Evolutionary conservation across 2,888 invertebrate species (phyloP), one percentile per base, ranked within the genome.

Genomic region (Mesorhabditis sp.): DNA sequence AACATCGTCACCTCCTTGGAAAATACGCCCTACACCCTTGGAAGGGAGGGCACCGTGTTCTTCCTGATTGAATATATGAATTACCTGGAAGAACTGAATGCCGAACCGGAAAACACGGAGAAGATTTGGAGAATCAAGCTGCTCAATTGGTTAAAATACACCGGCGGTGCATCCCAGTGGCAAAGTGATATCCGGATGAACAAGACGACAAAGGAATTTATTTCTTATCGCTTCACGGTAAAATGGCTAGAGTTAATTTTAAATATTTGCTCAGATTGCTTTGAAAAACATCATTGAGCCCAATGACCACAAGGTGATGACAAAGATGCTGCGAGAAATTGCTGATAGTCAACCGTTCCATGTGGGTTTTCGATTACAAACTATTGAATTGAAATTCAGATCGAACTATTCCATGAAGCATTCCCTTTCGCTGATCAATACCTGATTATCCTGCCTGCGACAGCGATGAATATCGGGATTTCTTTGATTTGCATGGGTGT

Each of bases 401-500:
- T 83, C 41, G 76, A 77, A 50, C 71, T 80, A 65, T 82, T 76
- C 70, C 75, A 82, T 62, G 77, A 81, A 66, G 78, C 80, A 15
- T 85, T 85, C 68, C 85, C 84, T 6, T 85, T 85, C 74, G 85
- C 85, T 43, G 85, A 85, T 70, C 85, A 85, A 70, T 85, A 85
- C 68, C 74, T 85, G 62, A 84, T 83, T 58, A 83, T 85, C 67
- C 70, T 85, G 43, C 82, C 84, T 5, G 81, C 82, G 5, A 85
- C 84, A 15, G 76, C 82, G n/a, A 80, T 81, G 86, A 92, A 93
- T 83, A 91, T 94, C 78, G 93, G 94, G 44, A 94, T 94, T 0
- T 83, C 84, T 5, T 72, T 84, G 45, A 67, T 91, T 4, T 92
- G 94, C 82, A 95, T 95, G 95, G 93, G 94, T 91, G 89, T 93